Conservation (phyloP, 2,113 vertebrate species). For the Spilogale gracilis region DNA sequence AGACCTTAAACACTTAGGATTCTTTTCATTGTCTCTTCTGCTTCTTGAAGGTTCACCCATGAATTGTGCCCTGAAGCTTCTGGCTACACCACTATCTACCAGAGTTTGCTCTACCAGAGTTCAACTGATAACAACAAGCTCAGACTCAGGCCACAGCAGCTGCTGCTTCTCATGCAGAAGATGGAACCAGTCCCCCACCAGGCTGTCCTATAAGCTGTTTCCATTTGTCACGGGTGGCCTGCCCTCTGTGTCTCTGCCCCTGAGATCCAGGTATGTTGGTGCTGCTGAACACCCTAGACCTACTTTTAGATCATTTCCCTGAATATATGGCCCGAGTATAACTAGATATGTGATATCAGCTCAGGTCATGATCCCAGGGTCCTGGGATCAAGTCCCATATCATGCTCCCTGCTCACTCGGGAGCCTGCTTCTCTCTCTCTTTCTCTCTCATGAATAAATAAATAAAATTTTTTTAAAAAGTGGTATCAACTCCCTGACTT, state of each 20-base stretch:
- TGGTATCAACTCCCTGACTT: background rate
- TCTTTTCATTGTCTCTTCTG: background rate
- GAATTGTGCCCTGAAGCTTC: background rate
- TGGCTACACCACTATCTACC: background rate
- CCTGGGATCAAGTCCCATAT: too few relatives aligned
- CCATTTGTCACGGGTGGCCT: slow-evolving; percentile 90
- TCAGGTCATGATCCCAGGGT: too few relatives aligned
- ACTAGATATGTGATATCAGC: background rate
- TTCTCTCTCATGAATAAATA: too few relatives aligned
- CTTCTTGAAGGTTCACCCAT: background rate
- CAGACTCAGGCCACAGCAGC: slow-evolving; percentile 91
- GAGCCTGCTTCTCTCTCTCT: too few relatives aligned
- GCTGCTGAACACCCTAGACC: slow-evolving; percentile 88
- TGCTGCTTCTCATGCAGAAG: slow-evolving; percentile 93
- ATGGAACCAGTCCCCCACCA: slow-evolving; percentile 95
- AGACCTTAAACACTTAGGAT: background rate
- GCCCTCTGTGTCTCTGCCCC: slow-evolving; percentile 91
- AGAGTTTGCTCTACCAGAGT: background rate
- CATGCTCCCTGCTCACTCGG: too few relatives aligned
- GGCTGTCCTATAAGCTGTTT: slow-evolving; percentile 91
- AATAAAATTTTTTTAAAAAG: background rate
- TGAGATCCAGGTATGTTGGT: slow-evolving; percentile 89
- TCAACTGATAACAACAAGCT: slow-evolving; percentile 93
- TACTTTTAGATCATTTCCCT: slow-evolving; percentile 90
- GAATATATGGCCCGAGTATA: slow-evolving; percentile 84